Base-by-base conservation (phyloP, 2,113 vertebrate species). In the Macheiramphus alcinus region DNA sequence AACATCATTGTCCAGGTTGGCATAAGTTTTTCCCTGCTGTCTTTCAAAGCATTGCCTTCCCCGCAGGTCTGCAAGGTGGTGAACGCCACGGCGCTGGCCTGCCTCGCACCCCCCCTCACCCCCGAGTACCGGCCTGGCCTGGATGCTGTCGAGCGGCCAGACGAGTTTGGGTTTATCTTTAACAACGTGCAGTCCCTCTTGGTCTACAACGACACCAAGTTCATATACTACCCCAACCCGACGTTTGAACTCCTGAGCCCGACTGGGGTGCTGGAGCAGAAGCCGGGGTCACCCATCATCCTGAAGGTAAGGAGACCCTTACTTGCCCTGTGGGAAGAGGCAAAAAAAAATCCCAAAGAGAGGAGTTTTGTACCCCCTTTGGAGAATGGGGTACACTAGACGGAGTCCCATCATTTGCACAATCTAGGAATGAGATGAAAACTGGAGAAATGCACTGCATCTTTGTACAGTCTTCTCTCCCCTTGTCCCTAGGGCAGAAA, bases 81-180 rank as follows among this genome's bases (percentile, higher is more conserved):
- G 90, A 99, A 99, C 31, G 97, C 98, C 68, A 99, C 99, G 13
- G 98, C 97, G 2, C 98, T 99, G 96, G 98, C 98, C 68, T 99
- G 99, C 95, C 98, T 99, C 13, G 99, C 99, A 0, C 99, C 99
- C 0, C 98, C 99, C 5, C 98, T 99, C 91, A 97, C 96, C 48
- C 66, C 98, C 0, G 99, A 99, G 86, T 99, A 99, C 97, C 98
- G 97, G 3, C 99, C 99, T 0, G 98, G 98, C 16, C 94, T 99
- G 96, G 99, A 99, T 26, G 94, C 99, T 0, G 98, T 99, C 12
- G 99, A 99, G 90, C 98, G 99, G 7, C 99, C 99, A 0, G 99
- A 99, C 1, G 99, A 99, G 98, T 99, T 99, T 20, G 99, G 99
- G 6, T 99, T 99, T 72, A 98, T 99, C 98, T 99, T 99, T 92